A percentile compares a stretch with the other conserved stretches of the same genome.
These are phyloP conservation scores for Shargacucullia verbasci DNA, from an alignment of 2,888 invertebrate species.

Conservation along the genomic window DNA sequence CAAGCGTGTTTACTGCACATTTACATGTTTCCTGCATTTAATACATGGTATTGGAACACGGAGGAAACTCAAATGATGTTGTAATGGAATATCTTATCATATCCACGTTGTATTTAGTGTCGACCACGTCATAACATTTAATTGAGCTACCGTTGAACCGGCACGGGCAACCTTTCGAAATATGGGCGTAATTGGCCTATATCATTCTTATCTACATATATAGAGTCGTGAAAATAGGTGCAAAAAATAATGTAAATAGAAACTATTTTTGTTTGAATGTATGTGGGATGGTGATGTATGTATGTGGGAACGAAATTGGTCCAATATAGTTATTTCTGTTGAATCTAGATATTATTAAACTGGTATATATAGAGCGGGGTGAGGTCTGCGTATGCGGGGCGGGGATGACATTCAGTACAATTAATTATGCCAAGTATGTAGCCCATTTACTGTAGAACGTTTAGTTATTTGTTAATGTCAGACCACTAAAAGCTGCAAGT, in stretches of 20 bases:
- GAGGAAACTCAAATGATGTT: slow-evolving; percentile 13
- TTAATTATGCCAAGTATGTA: slow-evolving; percentile 56
- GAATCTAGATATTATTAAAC: slow-evolving; percentile 48
- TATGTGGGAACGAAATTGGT: slow-evolving; percentile 31
- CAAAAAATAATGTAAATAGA: slow-evolving; percentile 10
- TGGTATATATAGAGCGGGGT: slow-evolving; percentile 26
- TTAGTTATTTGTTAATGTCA: slow-evolving; percentile 42
- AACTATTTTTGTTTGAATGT: slow-evolving; percentile 22
- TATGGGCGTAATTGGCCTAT: slow-evolving; percentile 30
- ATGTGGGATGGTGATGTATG: too few species aligned
- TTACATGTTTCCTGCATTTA: slow-evolving; percentile 22
- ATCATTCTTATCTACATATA: slow-evolving; percentile 11
- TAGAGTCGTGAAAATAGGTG: slow-evolving; percentile 9
- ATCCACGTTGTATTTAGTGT: neutral
- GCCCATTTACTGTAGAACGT: slow-evolving; percentile 37
- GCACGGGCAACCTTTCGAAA: slow-evolving; percentile 17
- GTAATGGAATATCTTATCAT: slow-evolving; percentile 7
- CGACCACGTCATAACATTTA: slow-evolving; percentile 8
- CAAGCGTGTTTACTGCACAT: slow-evolving; percentile 29
- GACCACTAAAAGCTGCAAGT: slow-evolving; percentile 31
- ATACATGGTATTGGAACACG: slow-evolving; percentile 3
- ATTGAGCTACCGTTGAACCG: slow-evolving; percentile 26
- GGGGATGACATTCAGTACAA: slow-evolving; percentile 45
- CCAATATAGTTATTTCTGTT: slow-evolving; percentile 56
- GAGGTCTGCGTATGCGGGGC: slow-evolving; percentile 15